phyloP scores from a whole-genome alignment of 1,140 invertebrate genomes.

The Idris sp. region DNA sequence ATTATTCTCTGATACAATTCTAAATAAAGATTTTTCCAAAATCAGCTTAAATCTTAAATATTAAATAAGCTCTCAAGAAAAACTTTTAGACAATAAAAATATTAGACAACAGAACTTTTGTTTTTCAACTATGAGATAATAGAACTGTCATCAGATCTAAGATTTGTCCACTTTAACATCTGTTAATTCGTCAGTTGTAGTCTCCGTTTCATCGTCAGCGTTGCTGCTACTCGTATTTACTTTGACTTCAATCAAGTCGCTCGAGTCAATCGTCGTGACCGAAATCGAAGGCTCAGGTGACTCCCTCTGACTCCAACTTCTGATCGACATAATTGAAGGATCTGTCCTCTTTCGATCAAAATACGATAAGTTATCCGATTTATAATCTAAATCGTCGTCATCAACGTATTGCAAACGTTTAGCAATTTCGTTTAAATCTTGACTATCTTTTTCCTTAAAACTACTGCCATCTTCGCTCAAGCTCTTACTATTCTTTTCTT shows the following conservation, averaged over 20 bases:
- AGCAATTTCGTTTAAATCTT: slow-evolving; percentile 25
- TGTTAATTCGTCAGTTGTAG: slow-evolving; percentile 15
- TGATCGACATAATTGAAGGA: slow-evolving; percentile 2
- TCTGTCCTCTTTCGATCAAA: slow-evolving; percentile 15
- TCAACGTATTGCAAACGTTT: slow-evolving; percentile 42
- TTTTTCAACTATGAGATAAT: no score
- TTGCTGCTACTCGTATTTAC: background rate
- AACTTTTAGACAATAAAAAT: no score
- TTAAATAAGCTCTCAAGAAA: no score
- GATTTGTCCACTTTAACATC: slow-evolving; percentile 43
- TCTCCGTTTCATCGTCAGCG: slow-evolving; percentile 5
- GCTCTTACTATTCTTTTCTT: slow-evolving; percentile 46
- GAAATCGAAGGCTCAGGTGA: slow-evolving; percentile 9
- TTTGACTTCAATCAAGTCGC: slow-evolving; percentile 33
- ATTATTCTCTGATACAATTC: no score
- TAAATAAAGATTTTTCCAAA: no score
- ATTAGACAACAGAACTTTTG: no score
- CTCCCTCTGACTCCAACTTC: slow-evolving; percentile 34
- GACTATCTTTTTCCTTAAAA: slow-evolving; percentile 10
- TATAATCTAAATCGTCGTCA: slow-evolving; percentile 14
- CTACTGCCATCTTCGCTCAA: slow-evolving; percentile 25
- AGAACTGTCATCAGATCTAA: slow-evolving; percentile 43
- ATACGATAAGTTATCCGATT: slow-evolving; percentile 12
- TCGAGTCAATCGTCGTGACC: background rate
- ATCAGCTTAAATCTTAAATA: no score